These are phyloP conservation scores for Trematomus loennbergii DNA, from an alignment of 2,113 vertebrate genomes.

Conservation along the genomic window DNA sequence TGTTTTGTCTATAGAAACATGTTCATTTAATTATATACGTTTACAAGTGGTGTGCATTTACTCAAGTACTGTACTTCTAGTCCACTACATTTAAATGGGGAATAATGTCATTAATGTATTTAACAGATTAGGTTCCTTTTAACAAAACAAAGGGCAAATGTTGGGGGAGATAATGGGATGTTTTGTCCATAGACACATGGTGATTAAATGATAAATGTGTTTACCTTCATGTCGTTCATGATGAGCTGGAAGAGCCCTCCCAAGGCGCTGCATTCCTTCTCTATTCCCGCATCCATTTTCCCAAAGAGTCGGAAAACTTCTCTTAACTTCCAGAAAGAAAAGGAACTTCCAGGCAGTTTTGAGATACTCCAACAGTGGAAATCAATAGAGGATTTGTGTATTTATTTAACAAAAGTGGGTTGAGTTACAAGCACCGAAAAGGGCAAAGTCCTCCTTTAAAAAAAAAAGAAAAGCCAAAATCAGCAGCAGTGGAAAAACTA, in stretches of 20 bases:
- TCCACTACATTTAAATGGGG: no score
- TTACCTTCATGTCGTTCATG: conserved; percentile 91
- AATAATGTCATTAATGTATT: no score
- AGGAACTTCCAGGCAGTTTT: conserved; percentile 34
- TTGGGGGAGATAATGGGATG: no score
- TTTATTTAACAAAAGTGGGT: not conserved
- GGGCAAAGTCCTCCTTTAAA: conserved; percentile 63
- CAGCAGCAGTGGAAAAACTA: conserved; percentile 5
- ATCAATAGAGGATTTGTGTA: conserved; percentile 16
- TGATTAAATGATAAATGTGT: not conserved
- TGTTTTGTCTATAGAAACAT: no score
- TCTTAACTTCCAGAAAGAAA: conserved; percentile 33
- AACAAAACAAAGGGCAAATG: no score
- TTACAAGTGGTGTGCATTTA: no score
- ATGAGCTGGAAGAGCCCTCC: conserved; percentile 89
- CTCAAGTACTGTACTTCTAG: no score
- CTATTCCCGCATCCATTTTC: conserved; percentile 89
- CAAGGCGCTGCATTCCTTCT: conserved; percentile 89
- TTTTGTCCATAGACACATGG: no score
- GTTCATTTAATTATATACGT: no score
- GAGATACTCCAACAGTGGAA: conserved; percentile 21
- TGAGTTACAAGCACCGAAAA: conserved; percentile 15
- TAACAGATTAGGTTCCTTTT: no score
- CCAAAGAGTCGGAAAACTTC: conserved; percentile 61
- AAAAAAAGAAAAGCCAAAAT: conserved; percentile 17